A percentile compares a stretch with the other conserved stretches of the same genome.
phyloP scores from a whole-genome alignment of 2,797 vertebrate species.

The Neoniphon sammara region DNA sequence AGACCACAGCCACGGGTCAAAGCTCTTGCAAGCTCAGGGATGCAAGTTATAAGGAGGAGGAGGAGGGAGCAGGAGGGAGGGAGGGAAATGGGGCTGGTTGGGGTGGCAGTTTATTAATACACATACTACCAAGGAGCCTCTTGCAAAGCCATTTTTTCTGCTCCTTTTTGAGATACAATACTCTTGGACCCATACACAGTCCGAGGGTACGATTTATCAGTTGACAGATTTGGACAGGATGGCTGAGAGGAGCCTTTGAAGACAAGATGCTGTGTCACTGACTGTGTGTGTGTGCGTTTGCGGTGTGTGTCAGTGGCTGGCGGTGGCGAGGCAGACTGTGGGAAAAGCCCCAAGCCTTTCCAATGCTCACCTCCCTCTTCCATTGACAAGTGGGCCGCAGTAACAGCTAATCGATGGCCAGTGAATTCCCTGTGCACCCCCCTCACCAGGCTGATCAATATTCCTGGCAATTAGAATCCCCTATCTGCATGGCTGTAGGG shows the following conservation, averaged over 20 bases:
- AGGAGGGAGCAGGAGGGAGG: constrained; percentile 11
- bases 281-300: constrained; percentile 20
- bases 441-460: constrained; percentile 85
- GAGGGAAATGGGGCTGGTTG: not conserved
- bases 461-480: constrained; percentile 89
- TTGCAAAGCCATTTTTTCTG: not conserved
- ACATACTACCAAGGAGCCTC: not conserved
- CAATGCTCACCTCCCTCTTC: constrained; percentile 73
- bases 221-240: not conserved
- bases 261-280: constrained; percentile 72
- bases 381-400: constrained; percentile 82
- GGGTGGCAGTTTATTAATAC: constrained; percentile 5
- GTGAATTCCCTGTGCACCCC: constrained; percentile 81
- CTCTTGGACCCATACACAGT: too few relatives aligned
- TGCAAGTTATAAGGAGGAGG: constrained; percentile 13
- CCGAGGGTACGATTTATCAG: too few relatives aligned
- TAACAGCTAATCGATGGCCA: constrained; percentile 88
- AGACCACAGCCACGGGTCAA: constrained; percentile 43
- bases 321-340: constrained; percentile 61
- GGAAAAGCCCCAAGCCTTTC: constrained; percentile 74
- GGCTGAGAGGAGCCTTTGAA: constrained; percentile 28
- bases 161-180: constrained; percentile 1
- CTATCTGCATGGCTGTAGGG: constrained; percentile 87
- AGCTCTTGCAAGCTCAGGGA: constrained; percentile 34
- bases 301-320: constrained; percentile 49